Conservation (phyloP, 2,888 invertebrate genomes). For the Platycheirus albimanus region DNA sequence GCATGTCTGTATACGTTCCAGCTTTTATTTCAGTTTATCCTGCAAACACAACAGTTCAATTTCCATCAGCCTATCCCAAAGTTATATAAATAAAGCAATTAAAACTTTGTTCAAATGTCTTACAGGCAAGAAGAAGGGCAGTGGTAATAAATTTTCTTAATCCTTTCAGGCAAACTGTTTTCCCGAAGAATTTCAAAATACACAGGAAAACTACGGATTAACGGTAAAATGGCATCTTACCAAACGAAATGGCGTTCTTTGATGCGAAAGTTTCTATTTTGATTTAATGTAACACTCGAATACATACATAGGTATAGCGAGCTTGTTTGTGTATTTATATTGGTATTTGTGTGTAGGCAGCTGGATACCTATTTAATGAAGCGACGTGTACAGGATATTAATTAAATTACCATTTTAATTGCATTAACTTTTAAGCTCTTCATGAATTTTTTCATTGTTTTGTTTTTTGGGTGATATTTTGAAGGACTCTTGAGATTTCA, state of each 20-base stretch:
- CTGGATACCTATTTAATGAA: conserved; percentile 49
- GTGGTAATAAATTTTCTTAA: not conserved
- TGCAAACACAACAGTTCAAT: not conserved
- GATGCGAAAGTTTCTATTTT: conserved; percentile 46
- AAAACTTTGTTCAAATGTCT: conserved; percentile 48
- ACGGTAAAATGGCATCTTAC: not conserved
- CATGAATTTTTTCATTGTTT: conserved; percentile 41
- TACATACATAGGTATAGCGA: not conserved
- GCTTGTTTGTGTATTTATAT: conserved; percentile 23
- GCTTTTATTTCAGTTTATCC: not conserved
- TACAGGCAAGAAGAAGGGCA: conserved; percentile 6
- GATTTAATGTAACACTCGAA: conserved; percentile 39
- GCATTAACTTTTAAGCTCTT: conserved; percentile 63
- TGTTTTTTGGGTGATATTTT: conserved; percentile 9
- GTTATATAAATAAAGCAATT: conserved; percentile 53
- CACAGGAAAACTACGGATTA: conserved; percentile 21
- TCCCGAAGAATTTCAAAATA: not conserved
- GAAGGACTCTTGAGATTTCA: conserved; percentile 14
- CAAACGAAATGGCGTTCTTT: not conserved
- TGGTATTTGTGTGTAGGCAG: not conserved
- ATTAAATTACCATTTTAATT: conserved; percentile 73
- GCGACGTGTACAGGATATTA: conserved; percentile 35
- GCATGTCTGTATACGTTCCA: not conserved
- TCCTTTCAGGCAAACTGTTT: not conserved
- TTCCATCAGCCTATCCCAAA: not conserved